Percentiles rank a stretch among this genome's conserved stretches.
Evolutionary conservation across 2,113 vertebrate species (phyloP).

Genomic region (Perca schrenkii): DNA sequence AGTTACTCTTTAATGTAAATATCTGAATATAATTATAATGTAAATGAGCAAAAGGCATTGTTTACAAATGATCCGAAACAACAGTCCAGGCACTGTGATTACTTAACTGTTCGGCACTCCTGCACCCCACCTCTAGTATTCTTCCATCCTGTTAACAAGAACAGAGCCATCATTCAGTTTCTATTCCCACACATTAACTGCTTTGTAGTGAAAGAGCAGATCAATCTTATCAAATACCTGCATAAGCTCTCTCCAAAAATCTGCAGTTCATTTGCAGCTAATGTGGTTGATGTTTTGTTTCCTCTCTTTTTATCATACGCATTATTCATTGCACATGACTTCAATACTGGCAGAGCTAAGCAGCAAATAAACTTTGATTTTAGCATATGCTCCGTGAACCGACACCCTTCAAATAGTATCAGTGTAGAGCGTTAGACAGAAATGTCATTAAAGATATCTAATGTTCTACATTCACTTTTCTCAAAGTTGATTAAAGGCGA

Average conservation of each 20-base stretch:
- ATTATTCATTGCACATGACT: conserved; percentile 41
- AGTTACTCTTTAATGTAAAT: neutral
- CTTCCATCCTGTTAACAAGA: conserved; percentile 8
- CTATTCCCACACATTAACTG: conserved; percentile 27
- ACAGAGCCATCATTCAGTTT: conserved; percentile 15
- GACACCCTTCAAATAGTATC: conserved; percentile 23
- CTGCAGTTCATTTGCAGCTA: conserved; percentile 56
- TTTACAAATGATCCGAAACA: neutral
- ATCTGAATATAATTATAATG: neutral
- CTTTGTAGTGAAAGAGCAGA: conserved; percentile 33
- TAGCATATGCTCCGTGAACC: neutral
- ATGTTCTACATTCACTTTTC: neutral
- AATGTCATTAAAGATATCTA: conserved; percentile 4
- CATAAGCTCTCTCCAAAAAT: conserved; percentile 33
- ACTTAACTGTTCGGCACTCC: neutral
- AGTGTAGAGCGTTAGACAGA: conserved; percentile 10
- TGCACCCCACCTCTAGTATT: neutral
- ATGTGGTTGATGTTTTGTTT: conserved; percentile 46
- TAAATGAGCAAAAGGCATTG: neutral
- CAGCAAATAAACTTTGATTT: conserved; percentile 31
- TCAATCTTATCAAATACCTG: conserved; percentile 59
- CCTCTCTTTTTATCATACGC: conserved; percentile 52
- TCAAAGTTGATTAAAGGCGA: conserved; percentile 32
- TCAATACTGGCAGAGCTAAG: conserved; percentile 39
- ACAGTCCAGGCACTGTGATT: neutral